phyloP scores from a whole-genome alignment of 2,888 invertebrate genomes.

The Phrixothrix hirtus region DNA sequence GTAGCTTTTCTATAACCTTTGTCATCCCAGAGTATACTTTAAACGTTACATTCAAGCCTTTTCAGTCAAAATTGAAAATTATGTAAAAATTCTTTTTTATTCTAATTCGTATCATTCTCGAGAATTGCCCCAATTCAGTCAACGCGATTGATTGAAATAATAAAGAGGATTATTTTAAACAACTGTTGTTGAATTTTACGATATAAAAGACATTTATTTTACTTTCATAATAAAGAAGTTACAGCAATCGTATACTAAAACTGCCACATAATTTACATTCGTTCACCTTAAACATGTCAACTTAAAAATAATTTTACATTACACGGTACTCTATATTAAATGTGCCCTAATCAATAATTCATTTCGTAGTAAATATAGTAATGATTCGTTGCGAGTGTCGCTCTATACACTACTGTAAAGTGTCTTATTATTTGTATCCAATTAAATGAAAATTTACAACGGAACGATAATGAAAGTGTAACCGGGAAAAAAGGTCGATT shows the following conservation, averaged over 20 bases:
- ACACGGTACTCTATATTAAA: constrained; percentile 29
- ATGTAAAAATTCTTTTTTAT: too few species aligned
- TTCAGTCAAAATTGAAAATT: too few species aligned
- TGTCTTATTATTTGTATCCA: constrained; percentile 16
- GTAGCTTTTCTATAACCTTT: too few species aligned
- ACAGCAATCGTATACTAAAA: constrained; percentile 24
- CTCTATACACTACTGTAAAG: constrained; percentile 8
- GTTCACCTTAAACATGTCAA: constrained; percentile 14
- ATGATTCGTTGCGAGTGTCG: constrained; percentile 25
- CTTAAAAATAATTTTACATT: constrained; percentile 27
- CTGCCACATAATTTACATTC: constrained; percentile 31
- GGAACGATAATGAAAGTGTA: constrained; percentile 13
- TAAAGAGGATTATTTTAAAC: not conserved
- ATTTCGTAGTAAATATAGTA: constrained; percentile 25
- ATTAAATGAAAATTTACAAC: constrained; percentile 17
- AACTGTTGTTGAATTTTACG: constrained; percentile 25
- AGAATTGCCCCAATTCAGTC: too few species aligned
- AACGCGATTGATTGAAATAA: too few species aligned
- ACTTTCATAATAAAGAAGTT: constrained; percentile 31
- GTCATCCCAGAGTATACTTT: too few species aligned
- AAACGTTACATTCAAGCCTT: too few species aligned
- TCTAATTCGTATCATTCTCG: too few species aligned
- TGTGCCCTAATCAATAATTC: constrained; percentile 26
- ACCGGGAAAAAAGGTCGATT: not conserved
- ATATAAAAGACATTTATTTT: constrained; percentile 33